Conservation (phyloP, 2,113 vertebrate genomes). For the Stegostoma tigrinum region DNA sequence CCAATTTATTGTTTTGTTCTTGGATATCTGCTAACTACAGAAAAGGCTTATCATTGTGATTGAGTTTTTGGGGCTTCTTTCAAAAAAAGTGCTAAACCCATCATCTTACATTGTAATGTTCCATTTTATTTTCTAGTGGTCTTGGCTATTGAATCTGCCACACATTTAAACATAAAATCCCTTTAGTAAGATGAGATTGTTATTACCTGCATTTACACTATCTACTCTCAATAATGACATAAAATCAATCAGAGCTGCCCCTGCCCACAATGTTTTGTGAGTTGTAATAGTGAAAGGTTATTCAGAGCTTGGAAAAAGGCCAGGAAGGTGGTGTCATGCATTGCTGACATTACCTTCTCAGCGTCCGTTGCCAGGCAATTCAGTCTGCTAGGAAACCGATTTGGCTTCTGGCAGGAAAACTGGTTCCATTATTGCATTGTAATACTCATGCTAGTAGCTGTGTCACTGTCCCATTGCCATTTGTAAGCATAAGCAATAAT, state of each 20-base stretch:
- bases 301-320: not conserved
- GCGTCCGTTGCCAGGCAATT: constrained; percentile 35
- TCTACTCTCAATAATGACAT: not conserved
- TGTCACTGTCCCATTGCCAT: not conserved
- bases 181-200: not conserved
- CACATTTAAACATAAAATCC: not conserved
- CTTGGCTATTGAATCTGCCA: not conserved
- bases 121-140: not conserved
- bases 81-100: not conserved
- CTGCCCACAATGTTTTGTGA: not conserved
- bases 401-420: constrained; percentile 19
- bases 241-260: not conserved
- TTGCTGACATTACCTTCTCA: not conserved
- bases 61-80: not conserved
- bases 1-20: not conserved
- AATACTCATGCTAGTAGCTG: not conserved
- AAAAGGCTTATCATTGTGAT: constrained; percentile 9
- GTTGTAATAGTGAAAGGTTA: not conserved
- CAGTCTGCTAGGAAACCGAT: constrained; percentile 17
- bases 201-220: not conserved
- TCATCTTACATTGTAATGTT: not conserved
- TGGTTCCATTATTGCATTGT: not conserved
- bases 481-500: not conserved
- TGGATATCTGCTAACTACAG: not conserved
- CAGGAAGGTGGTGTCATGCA: not conserved